Evolutionary conservation across 2,797 vertebrate genomes (phyloP).

Genomic region (Hypotaenidia okinawae): DNA sequence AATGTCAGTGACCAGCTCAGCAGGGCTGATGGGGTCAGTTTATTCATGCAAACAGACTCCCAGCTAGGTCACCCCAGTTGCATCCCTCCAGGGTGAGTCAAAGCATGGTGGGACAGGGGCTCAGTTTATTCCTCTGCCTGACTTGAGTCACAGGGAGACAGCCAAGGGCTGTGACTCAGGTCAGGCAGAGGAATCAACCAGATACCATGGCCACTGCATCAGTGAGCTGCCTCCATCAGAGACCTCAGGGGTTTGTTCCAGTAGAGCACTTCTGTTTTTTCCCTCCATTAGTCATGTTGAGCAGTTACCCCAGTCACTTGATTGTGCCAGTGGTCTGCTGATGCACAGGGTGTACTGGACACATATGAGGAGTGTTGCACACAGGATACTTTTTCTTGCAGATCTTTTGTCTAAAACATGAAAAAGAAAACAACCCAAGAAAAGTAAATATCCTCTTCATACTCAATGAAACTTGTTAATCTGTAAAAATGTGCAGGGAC

Average conservation of each 20-base stretch:
- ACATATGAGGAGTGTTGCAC: accelerated
- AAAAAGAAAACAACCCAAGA: no score
- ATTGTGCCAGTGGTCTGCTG: accelerated
- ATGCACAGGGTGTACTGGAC: not conserved
- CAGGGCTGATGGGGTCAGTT: not conserved
- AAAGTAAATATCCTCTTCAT: not conserved
- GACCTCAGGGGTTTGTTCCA: not conserved
- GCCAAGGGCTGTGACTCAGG: not conserved
- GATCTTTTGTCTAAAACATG: not conserved
- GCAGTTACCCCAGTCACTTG: not conserved
- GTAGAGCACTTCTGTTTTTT: not conserved
- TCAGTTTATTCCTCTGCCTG: no score
- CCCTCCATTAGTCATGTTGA: not conserved
- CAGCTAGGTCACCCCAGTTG: not conserved
- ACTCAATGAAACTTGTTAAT: not conserved
- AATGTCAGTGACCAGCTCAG: not conserved
- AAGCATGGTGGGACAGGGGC: no score
- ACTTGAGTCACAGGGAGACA: no score
- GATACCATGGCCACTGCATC: not conserved
- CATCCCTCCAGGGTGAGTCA: not conserved
- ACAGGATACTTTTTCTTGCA: not conserved
- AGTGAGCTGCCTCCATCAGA: not conserved
- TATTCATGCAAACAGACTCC: not conserved
- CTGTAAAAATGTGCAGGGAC: not conserved
- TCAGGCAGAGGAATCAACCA: not conserved